Evolutionary conservation across 2,113 vertebrate species (phyloP), one percentile per base, ranked within the genome.

Genomic region (Nymphicus hollandicus): DNA sequence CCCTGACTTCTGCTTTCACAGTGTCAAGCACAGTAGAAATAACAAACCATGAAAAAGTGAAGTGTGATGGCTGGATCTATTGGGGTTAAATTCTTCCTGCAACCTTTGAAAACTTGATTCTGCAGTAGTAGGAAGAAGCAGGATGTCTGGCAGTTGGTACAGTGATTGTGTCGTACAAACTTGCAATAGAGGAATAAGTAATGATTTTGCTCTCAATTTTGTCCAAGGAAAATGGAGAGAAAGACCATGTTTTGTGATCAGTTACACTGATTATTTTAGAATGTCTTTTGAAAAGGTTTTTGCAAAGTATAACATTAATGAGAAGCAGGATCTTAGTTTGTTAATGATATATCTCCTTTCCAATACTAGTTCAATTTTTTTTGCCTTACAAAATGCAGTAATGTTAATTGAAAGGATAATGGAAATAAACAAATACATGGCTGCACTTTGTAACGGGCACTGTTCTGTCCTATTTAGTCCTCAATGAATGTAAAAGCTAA

Each of bases 51-150:
- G 92, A 76, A 96, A 93, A 95, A 73, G 64, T 72, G 44, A 92
- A 66, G 81, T 83, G 31, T 94, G 78, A 70, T 93, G 52, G 68
- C 71, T 84, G 71, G 76, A 80, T 70, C 81, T 91, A 82, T 93
- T 91, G 49, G 78, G 94, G 95, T 96, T 96, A 96, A 97, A 95
- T 96, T 97, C 79, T 95, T 96, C 46, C 70, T 91, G 52, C 72
- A 93, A 92, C 92, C 93, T 94, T 93, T 95, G 77, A 86, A 92
- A 91, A 88, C 68, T 56, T 90, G 90, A 60, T 91, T 93, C 55
- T 68, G 70, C 61, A 31, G 29, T 5, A 58, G 43, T 4, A 71
- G 68, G 86, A 85, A 79, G 72, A 83, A 94, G 31, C 39, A 70
- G 71, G 70, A 86, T 78, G 35, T 91, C 73, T 4, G 81, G 72